phyloP scores from a whole-genome alignment of 1,140 invertebrate genomes.

The Listronotus bonariensis region DNA sequence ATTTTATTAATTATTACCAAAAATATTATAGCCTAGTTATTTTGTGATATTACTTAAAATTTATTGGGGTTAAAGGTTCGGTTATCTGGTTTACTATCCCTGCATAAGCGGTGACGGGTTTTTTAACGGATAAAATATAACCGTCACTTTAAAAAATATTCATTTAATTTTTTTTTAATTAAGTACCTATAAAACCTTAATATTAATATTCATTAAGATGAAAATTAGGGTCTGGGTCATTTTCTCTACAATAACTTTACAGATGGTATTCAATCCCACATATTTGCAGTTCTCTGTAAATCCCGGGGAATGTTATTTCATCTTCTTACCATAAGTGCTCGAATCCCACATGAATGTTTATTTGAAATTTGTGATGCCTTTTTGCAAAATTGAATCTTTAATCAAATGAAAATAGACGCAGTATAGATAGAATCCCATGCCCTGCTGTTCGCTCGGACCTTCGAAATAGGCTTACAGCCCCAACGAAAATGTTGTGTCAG shows the following conservation, averaged over 20 bases:
- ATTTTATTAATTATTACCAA: too few relatives aligned
- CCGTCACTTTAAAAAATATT: too few relatives aligned
- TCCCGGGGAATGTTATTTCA: constrained; percentile 32
- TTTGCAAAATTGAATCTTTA: constrained; percentile 34
- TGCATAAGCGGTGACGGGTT: too few relatives aligned
- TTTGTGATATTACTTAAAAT: too few relatives aligned
- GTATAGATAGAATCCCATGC: constrained; percentile 7
- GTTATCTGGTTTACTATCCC: too few relatives aligned
- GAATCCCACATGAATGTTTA: constrained; percentile 28
- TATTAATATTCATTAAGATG: too few relatives aligned
- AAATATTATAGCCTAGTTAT: too few relatives aligned
- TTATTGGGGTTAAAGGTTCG: too few relatives aligned
- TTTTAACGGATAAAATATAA: too few relatives aligned
- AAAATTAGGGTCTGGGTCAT: too few relatives aligned
- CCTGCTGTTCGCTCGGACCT: constrained; percentile 25
- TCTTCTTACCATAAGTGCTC: constrained; percentile 32
- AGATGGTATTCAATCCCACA: background rate
- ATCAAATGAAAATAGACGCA: constrained; percentile 29
- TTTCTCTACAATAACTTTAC: constrained; percentile 8
- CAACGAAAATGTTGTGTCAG: constrained; percentile 27
- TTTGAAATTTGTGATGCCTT: constrained; percentile 25
- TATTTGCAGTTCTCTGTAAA: constrained; percentile 27
- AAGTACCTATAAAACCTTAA: too few relatives aligned
- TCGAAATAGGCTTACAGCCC: constrained; percentile 22
- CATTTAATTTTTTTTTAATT: too few relatives aligned